phyloP scores from a whole-genome alignment of 2,888 invertebrate species.

The Muschampia plurimacula region DNA sequence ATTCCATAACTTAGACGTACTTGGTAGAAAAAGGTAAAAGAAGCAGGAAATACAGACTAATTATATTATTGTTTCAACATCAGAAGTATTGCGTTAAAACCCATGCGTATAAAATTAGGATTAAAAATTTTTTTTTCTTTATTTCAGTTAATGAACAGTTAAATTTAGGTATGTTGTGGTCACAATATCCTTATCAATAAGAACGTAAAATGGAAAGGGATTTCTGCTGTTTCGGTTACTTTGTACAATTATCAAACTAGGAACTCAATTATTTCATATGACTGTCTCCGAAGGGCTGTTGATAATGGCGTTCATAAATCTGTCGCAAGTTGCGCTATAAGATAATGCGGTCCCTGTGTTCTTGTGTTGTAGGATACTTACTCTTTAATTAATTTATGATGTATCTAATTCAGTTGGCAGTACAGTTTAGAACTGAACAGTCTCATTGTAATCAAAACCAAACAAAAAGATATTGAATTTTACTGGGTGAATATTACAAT shows the following conservation, averaged over 20 bases:
- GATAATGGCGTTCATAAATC: slow-evolving; percentile 55
- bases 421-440: neutral
- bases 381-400: slow-evolving; percentile 30
- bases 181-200: too few species aligned
- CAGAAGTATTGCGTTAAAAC: too few species aligned
- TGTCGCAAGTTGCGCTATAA: slow-evolving; percentile 49
- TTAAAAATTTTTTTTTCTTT: too few species aligned
- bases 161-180: too few species aligned
- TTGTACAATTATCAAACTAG: slow-evolving; percentile 26
- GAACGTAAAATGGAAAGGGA: too few species aligned
- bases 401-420: slow-evolving; percentile 38
- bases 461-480: neutral
- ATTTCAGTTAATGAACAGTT: too few species aligned
- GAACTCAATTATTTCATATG: slow-evolving; percentile 50
- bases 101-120: too few species aligned
- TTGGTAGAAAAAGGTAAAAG: too few species aligned
- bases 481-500: neutral
- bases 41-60: too few species aligned
- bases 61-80: too few species aligned
- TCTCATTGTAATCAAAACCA: neutral
- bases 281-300: slow-evolving; percentile 49
- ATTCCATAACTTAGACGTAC: too few species aligned
- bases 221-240: slow-evolving; percentile 3
- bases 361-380: slow-evolving; percentile 29
- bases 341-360: slow-evolving; percentile 54